These are phyloP conservation scores for Zoanthus gigantus DNA, from an alignment of 92 coral and sea anemone genomes.

Conservation along the genomic window DNA sequence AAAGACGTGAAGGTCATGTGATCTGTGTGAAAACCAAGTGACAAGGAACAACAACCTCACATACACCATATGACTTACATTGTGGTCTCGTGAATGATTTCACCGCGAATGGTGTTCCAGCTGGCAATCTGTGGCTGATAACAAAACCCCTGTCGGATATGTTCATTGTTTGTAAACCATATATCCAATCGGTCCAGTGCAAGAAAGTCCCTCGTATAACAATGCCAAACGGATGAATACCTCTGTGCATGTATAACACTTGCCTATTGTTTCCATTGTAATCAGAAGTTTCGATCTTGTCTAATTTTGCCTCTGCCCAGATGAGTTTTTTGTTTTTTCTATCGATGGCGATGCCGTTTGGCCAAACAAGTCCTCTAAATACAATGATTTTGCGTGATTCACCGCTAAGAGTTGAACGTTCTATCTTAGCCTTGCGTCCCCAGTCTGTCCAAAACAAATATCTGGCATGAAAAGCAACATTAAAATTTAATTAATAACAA, in stretches of 20 bases:
- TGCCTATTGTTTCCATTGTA: slow-evolving; percentile 59
- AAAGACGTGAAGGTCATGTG: no score
- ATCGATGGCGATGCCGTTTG: slow-evolving; percentile 68
- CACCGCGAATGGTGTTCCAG: no score
- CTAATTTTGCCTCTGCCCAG: slow-evolving; percentile 71
- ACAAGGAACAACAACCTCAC: no score
- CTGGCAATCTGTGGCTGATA: no score
- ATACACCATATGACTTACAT: no score
- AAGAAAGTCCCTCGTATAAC: slow-evolving; percentile 35
- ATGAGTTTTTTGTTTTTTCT: slow-evolving; percentile 42
- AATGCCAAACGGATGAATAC: slow-evolving; percentile 61
- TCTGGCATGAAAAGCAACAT: not conserved
- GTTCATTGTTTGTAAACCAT: no score
- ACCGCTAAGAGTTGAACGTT: slow-evolving; percentile 63
- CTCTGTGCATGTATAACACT: slow-evolving; percentile 28
- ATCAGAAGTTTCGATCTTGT: slow-evolving; percentile 60
- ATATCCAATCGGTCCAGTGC: slow-evolving; percentile 70
- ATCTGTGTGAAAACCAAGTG: no score
- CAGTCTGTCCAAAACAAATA: slow-evolving; percentile 75
- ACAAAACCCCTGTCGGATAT: no score
- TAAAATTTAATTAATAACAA: no score
- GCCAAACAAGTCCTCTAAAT: slow-evolving; percentile 61
- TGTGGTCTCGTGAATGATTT: no score
- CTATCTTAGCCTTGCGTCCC: slow-evolving; percentile 63
- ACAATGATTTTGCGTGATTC: slow-evolving; percentile 55